These are phyloP conservation scores for Sorex araneus DNA, from an alignment of 2,113 vertebrate species.

Conservation along the genomic window DNA sequence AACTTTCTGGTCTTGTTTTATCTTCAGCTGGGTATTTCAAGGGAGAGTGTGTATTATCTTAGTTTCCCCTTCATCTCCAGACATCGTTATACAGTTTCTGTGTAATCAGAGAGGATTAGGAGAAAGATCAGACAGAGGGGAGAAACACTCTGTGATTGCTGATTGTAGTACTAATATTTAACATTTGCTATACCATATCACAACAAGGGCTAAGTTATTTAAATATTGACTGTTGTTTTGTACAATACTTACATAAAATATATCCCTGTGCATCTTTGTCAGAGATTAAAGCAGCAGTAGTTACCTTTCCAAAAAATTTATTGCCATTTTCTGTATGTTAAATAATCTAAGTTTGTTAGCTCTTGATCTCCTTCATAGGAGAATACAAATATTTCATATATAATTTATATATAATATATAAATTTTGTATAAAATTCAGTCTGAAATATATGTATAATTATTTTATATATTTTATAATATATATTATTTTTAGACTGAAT, in stretches of 20 bases:
- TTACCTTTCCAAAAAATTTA: background rate
- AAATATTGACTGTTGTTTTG: too few relatives aligned
- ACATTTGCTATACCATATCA: background rate
- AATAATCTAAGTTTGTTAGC: too few relatives aligned
- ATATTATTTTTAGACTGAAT: too few relatives aligned
- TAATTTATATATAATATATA: too few relatives aligned
- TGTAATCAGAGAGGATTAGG: background rate
- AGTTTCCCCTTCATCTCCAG: background rate
- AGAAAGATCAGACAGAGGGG: background rate
- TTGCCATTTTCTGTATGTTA: background rate
- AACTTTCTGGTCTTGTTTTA: background rate
- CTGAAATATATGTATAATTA: too few relatives aligned
- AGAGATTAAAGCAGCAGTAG: background rate
- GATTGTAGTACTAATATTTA: background rate
- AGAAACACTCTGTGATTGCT: background rate
- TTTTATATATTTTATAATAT: too few relatives aligned
- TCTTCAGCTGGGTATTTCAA: background rate
- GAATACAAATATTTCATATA: too few relatives aligned
- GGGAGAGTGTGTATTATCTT: background rate
- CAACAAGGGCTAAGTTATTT: too few relatives aligned
- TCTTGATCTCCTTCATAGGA: too few relatives aligned
- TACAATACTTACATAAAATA: too few relatives aligned
- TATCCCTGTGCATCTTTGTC: background rate
- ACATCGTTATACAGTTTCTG: background rate
- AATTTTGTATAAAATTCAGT: too few relatives aligned